A percentile compares a stretch with the other conserved stretches of the same genome.
phyloP scores from a whole-genome alignment of 2,888 invertebrate genomes.

The Cremastobaeus sp. region DNA sequence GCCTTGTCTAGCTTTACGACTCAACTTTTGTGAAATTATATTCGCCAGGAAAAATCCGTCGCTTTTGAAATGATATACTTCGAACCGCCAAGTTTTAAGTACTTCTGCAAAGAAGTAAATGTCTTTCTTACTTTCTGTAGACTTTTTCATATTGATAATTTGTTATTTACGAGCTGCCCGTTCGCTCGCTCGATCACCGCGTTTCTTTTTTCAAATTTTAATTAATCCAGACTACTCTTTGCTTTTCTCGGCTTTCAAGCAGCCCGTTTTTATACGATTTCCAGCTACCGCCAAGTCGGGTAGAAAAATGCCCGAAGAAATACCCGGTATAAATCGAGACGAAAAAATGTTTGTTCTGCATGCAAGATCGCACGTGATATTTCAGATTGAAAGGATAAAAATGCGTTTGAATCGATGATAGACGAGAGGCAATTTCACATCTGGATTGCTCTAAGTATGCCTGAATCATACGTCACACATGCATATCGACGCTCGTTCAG shows the following conservation, averaged over 20 bases:
- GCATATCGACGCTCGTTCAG: conserved; percentile 48
- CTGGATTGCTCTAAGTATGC: conserved; percentile 54
- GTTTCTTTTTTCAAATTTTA: no score
- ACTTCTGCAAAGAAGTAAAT: conserved; percentile 18
- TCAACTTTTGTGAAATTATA: conserved; percentile 32
- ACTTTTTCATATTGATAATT: neutral
- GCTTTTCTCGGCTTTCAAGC: no score
- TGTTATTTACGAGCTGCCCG: no score
- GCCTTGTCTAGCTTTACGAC: conserved; percentile 25
- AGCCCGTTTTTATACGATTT: no score
- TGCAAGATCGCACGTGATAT: conserved; percentile 49
- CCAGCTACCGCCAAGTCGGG: conserved; percentile 14
- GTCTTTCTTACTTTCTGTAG: neutral
- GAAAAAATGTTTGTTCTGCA: conserved; percentile 46
- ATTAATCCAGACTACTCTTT: no score
- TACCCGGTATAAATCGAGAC: conserved; percentile 30
- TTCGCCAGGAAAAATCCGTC: conserved; percentile 24
- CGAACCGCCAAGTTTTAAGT: conserved; percentile 20
- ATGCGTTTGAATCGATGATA: conserved; percentile 44
- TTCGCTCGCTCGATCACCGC: no score
- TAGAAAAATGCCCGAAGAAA: conserved; percentile 33
- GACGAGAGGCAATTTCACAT: conserved; percentile 60
- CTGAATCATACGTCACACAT: conserved; percentile 50
- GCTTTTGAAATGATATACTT: conserved; percentile 28
- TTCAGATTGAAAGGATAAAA: conserved; percentile 55